phyloP scores from a whole-genome alignment of 64 coral and sea anemone species.

The Actinia equina region DNA sequence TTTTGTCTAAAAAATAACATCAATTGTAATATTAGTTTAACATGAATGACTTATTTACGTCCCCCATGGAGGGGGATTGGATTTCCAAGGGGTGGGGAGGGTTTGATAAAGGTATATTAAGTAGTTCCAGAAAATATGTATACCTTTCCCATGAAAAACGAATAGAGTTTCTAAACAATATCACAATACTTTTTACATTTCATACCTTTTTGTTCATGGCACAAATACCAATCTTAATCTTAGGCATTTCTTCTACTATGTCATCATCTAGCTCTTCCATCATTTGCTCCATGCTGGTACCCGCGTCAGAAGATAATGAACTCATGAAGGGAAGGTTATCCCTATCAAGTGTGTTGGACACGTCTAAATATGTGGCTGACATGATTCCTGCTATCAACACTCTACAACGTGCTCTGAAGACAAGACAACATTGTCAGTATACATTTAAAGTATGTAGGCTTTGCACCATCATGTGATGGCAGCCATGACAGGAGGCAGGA shows the following conservation, averaged over 20 bases:
- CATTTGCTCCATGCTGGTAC: neutral
- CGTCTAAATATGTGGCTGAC: constrained; percentile 19
- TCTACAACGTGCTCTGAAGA: neutral
- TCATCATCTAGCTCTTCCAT: constrained; percentile 33
- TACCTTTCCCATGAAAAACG: neutral
- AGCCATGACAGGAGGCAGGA: no score
- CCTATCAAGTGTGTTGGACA: neutral
- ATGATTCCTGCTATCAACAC: neutral
- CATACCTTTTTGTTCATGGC: constrained; percentile 91
- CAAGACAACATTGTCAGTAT: no score
- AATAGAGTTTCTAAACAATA: neutral
- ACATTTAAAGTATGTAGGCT: no score
- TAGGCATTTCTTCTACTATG: constrained; percentile 54
- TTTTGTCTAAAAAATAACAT: constrained; percentile 53
- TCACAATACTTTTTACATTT: neutral
- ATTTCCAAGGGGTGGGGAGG: neutral
- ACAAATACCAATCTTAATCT: constrained; percentile 79
- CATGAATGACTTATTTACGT: neutral
- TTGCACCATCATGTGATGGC: no score
- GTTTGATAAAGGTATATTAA: no score
- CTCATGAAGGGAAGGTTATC: neutral
- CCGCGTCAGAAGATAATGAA: neutral
- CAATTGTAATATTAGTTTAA: neutral
- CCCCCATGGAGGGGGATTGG: neutral
- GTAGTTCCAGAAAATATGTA: no score